Percentiles rank a stretch among this genome's conserved stretches.
Conservation (phyloP, 2,888 invertebrate species). For the Pardosa pseudoannulata region DNA sequence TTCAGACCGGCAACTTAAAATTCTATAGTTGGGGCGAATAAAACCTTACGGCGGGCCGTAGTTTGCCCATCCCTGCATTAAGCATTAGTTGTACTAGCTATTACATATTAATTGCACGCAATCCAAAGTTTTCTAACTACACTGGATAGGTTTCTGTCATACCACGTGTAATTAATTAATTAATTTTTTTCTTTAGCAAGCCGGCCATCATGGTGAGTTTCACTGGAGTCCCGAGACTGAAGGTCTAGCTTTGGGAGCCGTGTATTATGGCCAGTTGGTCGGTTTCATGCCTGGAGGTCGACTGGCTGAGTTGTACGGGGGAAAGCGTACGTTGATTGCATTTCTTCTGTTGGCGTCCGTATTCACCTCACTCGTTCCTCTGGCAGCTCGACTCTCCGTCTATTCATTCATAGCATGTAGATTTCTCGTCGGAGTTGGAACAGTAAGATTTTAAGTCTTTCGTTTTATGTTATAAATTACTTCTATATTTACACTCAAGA, state of each 20-base stretch:
- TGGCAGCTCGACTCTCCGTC: constrained; percentile 41
- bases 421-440: constrained; percentile 49
- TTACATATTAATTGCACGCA: too few relatives aligned
- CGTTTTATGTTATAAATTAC: too few relatives aligned
- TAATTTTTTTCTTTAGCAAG: neutral
- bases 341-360: constrained; percentile 33
- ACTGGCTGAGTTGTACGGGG: constrained; percentile 49
- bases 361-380: constrained; percentile 12
- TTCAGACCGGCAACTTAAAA: too few relatives aligned
- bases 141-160: too few relatives aligned
- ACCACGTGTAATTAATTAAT: too few relatives aligned
- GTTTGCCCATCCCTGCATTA: too few relatives aligned
- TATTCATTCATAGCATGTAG: constrained; percentile 27
- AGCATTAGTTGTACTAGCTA: too few relatives aligned
- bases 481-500: too few relatives aligned
- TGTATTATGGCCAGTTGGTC: constrained; percentile 42
- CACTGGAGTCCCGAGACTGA: constrained; percentile 55
- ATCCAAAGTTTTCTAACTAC: too few relatives aligned
- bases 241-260: constrained; percentile 33
- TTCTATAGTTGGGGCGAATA: too few relatives aligned
- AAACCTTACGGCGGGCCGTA: too few relatives aligned
- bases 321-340: constrained; percentile 26
- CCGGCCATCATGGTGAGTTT: constrained; percentile 28
- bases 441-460: constrained; percentile 34
- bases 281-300: constrained; percentile 48